Percentiles rank a stretch among this genome's conserved stretches.
Evolutionary conservation across 2,888 invertebrate species (phyloP).

Genomic region (Corythucha ciliata): DNA sequence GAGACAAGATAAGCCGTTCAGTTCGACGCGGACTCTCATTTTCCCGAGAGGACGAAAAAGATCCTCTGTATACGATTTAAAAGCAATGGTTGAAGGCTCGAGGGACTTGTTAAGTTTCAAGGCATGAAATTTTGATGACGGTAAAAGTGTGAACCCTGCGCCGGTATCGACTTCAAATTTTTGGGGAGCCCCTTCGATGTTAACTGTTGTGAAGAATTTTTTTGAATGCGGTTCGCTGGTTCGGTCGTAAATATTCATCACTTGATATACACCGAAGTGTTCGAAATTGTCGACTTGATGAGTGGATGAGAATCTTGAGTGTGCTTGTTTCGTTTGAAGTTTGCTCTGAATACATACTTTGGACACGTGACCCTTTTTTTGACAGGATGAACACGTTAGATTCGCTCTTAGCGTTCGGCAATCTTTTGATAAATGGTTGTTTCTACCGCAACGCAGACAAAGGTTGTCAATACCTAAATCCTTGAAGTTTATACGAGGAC

Average conservation of each 20-base stretch:
- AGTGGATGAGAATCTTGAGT: constrained; percentile 1
- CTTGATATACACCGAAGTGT: constrained; percentile 16
- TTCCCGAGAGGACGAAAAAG: constrained; percentile 5
- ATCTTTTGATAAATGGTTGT: constrained; percentile 19
- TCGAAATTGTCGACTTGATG: constrained; percentile 11
- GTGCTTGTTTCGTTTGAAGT: constrained; percentile 11
- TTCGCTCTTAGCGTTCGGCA: constrained; percentile 3
- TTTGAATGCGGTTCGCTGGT: not conserved
- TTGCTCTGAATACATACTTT: constrained; percentile 18
- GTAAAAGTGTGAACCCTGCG: not conserved
- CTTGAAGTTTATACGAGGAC: not conserved
- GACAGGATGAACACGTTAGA: constrained; percentile 14
- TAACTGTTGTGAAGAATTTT: constrained; percentile 2
- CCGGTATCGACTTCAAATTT: constrained; percentile 7
- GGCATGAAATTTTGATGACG: not conserved
- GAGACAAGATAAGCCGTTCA: not conserved
- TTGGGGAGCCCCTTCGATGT: constrained; percentile 5
- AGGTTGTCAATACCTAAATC: constrained; percentile 14
- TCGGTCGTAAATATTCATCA: too few species aligned
- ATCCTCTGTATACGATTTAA: constrained; percentile 7
- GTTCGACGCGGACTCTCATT: not conserved
- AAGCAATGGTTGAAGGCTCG: not conserved
- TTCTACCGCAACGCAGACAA: constrained; percentile 17
- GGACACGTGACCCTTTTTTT: constrained; percentile 16
- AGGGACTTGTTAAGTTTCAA: constrained; percentile 1